phyloP scores from a whole-genome alignment of 2,797 vertebrate species.

The Argya squamiceps region DNA sequence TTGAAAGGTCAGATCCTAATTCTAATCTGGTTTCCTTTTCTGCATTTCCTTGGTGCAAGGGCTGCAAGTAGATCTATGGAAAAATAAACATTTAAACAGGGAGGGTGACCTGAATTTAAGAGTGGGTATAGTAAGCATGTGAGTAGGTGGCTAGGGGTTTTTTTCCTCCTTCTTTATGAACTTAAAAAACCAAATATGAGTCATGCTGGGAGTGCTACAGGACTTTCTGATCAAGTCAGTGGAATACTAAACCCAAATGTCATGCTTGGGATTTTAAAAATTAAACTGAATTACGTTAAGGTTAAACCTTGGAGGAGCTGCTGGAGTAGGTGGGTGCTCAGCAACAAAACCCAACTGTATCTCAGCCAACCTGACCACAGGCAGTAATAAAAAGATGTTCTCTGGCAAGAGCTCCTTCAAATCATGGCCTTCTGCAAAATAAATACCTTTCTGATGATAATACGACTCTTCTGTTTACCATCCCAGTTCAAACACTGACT shows the following conservation, averaged over 20 bases:
- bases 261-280: background rate
- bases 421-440: background rate
- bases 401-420: background rate
- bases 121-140: background rate
- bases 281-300: background rate
- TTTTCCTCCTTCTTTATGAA: background rate
- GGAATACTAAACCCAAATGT: background rate
- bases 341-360: background rate
- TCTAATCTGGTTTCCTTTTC: background rate
- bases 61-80: background rate
- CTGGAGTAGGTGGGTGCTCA: background rate
- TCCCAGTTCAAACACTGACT: background rate
- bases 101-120: background rate
- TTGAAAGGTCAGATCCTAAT: background rate
- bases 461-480: fast-evolving
- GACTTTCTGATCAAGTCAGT: background rate
- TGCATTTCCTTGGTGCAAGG: background rate
- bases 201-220: background rate
- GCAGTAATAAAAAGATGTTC: background rate
- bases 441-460: background rate
- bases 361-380: background rate
- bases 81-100: background rate
- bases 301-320: background rate
- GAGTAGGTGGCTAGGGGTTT: background rate
- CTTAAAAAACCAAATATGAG: background rate